phyloP scores from a whole-genome alignment of 2,888 invertebrate species.

The Apoda limacodes region DNA sequence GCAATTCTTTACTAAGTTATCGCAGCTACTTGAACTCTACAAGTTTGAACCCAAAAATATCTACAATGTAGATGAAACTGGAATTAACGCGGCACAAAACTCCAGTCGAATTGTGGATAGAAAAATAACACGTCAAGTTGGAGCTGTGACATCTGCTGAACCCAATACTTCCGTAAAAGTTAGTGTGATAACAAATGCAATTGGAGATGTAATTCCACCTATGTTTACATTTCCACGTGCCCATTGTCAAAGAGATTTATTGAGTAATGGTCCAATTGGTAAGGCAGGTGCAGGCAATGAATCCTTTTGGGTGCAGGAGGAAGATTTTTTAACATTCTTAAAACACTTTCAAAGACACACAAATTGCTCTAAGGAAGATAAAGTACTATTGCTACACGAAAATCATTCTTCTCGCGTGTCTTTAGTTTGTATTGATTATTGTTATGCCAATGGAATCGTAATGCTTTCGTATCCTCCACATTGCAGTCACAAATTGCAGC shows the following conservation, averaged over 20 bases:
- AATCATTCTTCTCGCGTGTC: slow-evolving; percentile 24
- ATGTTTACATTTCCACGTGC: slow-evolving; percentile 27
- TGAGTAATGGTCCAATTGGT: slow-evolving; percentile 22
- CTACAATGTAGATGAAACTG: slow-evolving; percentile 20
- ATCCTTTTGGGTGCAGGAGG: slow-evolving; percentile 26
- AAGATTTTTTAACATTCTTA: slow-evolving; percentile 22
- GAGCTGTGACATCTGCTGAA: slow-evolving; percentile 31
- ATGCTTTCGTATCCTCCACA: slow-evolving; percentile 25
- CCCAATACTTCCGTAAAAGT: slow-evolving; percentile 29
- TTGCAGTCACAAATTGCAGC: slow-evolving; percentile 25
- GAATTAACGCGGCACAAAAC: slow-evolving; percentile 22
- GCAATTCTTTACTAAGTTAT: slow-evolving; percentile 20
- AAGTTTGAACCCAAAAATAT: slow-evolving; percentile 19
- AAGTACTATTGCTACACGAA: slow-evolving; percentile 20
- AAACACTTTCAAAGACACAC: slow-evolving; percentile 23
- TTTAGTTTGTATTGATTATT: slow-evolving; percentile 17
- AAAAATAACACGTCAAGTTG: slow-evolving; percentile 24
- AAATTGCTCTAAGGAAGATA: slow-evolving; percentile 15
- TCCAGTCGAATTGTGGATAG: slow-evolving; percentile 19
- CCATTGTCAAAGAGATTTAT: slow-evolving; percentile 24
- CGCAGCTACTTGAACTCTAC: slow-evolving; percentile 17
- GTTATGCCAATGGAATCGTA: slow-evolving; percentile 13
- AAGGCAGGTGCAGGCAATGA: slow-evolving; percentile 21
- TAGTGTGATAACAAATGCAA: slow-evolving; percentile 25
- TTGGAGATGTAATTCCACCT: slow-evolving; percentile 26